phyloP scores from a whole-genome alignment of 2,113 vertebrate species.

The Channa argus region DNA sequence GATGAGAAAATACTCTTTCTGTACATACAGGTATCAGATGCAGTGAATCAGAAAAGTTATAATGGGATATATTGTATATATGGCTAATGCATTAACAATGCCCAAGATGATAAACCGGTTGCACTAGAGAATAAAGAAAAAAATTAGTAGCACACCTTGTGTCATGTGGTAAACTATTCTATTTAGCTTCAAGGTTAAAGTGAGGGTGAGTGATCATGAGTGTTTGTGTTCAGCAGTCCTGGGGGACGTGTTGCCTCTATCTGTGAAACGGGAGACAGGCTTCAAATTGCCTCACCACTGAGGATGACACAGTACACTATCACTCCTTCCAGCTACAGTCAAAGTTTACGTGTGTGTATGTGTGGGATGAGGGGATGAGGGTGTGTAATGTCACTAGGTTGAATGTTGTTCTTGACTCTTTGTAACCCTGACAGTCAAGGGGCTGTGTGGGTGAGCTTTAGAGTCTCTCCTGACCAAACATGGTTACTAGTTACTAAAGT shows the following conservation, averaged over 20 bases:
- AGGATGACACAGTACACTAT: constrained; percentile 60
- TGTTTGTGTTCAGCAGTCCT: constrained; percentile 62
- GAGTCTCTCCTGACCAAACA: constrained; percentile 30
- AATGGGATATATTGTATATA: neutral
- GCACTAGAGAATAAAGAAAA: neutral
- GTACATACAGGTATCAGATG: neutral
- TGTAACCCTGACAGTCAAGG: constrained; percentile 33
- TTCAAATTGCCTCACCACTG: constrained; percentile 59
- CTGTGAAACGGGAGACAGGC: constrained; percentile 60
- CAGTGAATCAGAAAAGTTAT: neutral
- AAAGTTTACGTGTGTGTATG: constrained; percentile 35
- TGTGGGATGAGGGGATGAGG: constrained; percentile 27
- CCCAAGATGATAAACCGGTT: too few species aligned
- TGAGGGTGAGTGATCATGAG: constrained; percentile 48
- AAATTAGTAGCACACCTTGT: constrained; percentile 14
- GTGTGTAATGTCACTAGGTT: constrained; percentile 50
- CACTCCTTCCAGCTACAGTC: constrained; percentile 55
- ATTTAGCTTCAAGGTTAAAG: constrained; percentile 59
- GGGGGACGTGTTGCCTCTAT: constrained; percentile 53
- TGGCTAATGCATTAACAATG: too few species aligned
- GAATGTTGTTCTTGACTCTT: constrained; percentile 48
- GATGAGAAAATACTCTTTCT: constrained; percentile 3
- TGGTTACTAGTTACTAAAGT: constrained; percentile 19
- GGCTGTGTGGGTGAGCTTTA: constrained; percentile 22
- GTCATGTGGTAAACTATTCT: constrained; percentile 47